These are phyloP conservation scores for Mythimna ferrago DNA, from an alignment of 2,888 invertebrate genomes.

Conservation along the genomic window DNA sequence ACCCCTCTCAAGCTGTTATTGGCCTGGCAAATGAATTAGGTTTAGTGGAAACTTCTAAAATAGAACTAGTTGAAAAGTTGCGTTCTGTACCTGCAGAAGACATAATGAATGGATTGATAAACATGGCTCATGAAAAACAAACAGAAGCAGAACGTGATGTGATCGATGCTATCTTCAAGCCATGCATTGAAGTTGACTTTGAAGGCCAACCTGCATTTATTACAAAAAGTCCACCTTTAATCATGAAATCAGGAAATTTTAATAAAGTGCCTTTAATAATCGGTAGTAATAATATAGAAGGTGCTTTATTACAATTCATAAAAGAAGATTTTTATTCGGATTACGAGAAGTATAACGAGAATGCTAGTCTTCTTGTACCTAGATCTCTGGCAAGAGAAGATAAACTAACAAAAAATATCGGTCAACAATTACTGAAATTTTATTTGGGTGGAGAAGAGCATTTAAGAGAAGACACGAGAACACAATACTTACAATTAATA, in stretches of 20 bases:
- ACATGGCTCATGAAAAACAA: conserved; percentile 54
- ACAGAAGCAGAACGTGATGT: conserved; percentile 64
- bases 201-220: conserved; percentile 85
- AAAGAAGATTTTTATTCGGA: conserved; percentile 77
- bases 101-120: conserved; percentile 74
- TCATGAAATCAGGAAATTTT: conserved; percentile 83
- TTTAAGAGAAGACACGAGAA: conserved; percentile 77
- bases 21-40: conserved; percentile 78
- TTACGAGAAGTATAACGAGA: conserved; percentile 79
- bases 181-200: conserved; percentile 84
- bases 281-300: conserved; percentile 84
- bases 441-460: conserved; percentile 79
- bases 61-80: conserved; percentile 81
- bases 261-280: conserved; percentile 87
- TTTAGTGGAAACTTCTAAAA: conserved; percentile 72
- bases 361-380: conserved; percentile 79
- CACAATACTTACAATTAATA: conserved; percentile 82
- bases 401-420: conserved; percentile 75
- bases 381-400: conserved; percentile 75
- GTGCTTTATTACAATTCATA: conserved; percentile 73
- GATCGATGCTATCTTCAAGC: conserved; percentile 81
- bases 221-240: conserved; percentile 79
- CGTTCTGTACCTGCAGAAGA: conserved; percentile 70
- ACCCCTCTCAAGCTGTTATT: conserved; percentile 76
- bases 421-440: conserved; percentile 80